Percentiles rank a stretch among this genome's conserved stretches.
Evolutionary conservation across 2,113 vertebrate species (phyloP).

Genomic region (Ciconia stormi): DNA sequence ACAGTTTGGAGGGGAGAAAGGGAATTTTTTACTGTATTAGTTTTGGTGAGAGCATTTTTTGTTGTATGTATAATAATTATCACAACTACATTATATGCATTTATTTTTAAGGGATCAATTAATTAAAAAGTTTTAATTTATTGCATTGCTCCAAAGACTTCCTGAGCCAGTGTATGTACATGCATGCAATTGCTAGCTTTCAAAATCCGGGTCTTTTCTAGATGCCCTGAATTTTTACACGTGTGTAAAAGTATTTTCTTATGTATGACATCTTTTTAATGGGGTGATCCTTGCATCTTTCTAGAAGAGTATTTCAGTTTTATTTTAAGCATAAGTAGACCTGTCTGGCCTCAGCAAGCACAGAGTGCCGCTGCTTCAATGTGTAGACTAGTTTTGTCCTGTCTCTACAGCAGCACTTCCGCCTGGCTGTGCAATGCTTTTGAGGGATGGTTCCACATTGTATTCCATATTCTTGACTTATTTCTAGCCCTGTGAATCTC

Average conservation of each 20-base stretch:
- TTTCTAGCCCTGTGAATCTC: background rate
- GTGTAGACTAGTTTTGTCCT: background rate
- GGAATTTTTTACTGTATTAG: background rate
- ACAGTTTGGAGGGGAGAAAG: background rate
- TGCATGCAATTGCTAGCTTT: background rate
- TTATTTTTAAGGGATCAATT: background rate
- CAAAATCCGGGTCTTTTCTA: background rate
- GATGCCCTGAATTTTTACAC: background rate
- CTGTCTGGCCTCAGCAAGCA: background rate
- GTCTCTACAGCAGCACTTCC: background rate
- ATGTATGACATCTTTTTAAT: background rate
- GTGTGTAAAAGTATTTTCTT: background rate
- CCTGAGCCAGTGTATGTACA: too few species aligned
- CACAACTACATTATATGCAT: background rate
- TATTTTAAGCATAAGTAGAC: background rate
- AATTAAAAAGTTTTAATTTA: background rate
- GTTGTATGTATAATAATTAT: background rate
- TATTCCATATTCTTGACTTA: background rate
- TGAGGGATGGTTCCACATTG: background rate
- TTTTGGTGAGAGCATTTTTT: background rate
- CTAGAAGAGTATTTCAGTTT: background rate
- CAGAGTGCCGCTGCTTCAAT: background rate
- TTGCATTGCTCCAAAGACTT: background rate
- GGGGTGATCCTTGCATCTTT: background rate
- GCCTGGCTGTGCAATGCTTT: background rate